Percentiles rank a stretch among this genome's conserved stretches.
These are phyloP conservation scores for Gila robusta DNA, from an alignment of 2,797 vertebrate species.

Conservation along the genomic window DNA sequence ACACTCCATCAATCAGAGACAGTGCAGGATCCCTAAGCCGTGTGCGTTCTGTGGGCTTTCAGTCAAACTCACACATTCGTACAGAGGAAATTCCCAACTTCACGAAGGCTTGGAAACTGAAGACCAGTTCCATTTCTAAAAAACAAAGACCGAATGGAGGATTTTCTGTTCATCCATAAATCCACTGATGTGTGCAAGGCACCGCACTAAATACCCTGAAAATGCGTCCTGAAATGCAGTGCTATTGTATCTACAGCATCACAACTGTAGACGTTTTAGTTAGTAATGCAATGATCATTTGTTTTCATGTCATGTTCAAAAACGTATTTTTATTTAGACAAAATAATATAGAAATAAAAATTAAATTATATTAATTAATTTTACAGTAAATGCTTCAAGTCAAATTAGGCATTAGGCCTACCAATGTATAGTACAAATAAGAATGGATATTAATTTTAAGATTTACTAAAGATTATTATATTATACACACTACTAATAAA, in stretches of 20 bases:
- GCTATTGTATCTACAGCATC: not conserved
- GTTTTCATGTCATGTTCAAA: not conserved
- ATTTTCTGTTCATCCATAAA: not conserved
- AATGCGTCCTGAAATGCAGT: not conserved
- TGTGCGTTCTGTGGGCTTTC: constrained; percentile 32
- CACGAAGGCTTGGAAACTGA: not conserved
- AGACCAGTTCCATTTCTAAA: not conserved
- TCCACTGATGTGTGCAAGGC: not conserved
- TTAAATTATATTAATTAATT: not conserved
- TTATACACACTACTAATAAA: not conserved
- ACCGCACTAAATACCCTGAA: not conserved
- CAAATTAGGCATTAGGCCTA: not conserved
- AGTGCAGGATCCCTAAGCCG: constrained; percentile 46
- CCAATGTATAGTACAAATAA: not conserved
- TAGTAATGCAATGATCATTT: not conserved
- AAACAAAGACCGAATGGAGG: not conserved
- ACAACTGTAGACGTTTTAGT: not conserved
- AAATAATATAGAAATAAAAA: not conserved
- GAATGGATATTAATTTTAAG: not conserved
- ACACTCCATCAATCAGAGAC: constrained; percentile 64
- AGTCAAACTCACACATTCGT: constrained; percentile 18
- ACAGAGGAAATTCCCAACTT: constrained; percentile 21
- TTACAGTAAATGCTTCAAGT: not conserved
- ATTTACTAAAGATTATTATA: not conserved
- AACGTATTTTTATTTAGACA: not conserved